These are phyloP conservation scores for Trissolcus brochymenae DNA, from an alignment of 2,888 invertebrate species.

Conservation along the genomic window DNA sequence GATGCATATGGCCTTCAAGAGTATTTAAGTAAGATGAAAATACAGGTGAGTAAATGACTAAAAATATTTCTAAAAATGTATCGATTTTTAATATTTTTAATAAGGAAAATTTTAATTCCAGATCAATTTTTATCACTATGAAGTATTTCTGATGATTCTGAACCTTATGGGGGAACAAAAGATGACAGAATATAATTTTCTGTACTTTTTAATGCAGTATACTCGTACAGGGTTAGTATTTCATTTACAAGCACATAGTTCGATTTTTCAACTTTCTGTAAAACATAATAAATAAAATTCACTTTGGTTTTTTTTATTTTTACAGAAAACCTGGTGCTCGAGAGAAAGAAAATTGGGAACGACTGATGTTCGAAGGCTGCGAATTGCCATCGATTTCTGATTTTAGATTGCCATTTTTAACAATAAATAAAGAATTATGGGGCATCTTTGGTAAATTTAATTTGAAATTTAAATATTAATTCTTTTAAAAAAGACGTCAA, in stretches of 20 bases:
- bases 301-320: too few relatives aligned
- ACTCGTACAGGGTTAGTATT: conserved; percentile 63
- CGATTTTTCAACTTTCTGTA: background rate
- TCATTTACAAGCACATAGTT: background rate
- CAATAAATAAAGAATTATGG: conserved; percentile 74
- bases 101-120: conserved; percentile 60
- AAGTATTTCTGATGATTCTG: conserved; percentile 77
- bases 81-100: background rate
- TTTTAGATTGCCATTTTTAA: conserved; percentile 77
- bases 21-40: conserved; percentile 56
- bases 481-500: background rate
- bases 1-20: conserved; percentile 67
- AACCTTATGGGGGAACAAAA: conserved; percentile 68
- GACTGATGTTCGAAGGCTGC: conserved; percentile 74
- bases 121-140: conserved; percentile 79
- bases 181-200: conserved; percentile 63
- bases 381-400: conserved; percentile 76
- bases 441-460: conserved; percentile 72
- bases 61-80: background rate
- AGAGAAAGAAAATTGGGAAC: conserved; percentile 78
- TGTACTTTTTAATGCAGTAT: conserved; percentile 68
- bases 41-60: conserved; percentile 34
- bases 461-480: background rate
- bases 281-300: too few relatives aligned
- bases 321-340: conserved; percentile 74